These are phyloP conservation scores for Luscinia megarhynchos DNA, from an alignment of 2,797 vertebrate genomes.

Conservation along the genomic window DNA sequence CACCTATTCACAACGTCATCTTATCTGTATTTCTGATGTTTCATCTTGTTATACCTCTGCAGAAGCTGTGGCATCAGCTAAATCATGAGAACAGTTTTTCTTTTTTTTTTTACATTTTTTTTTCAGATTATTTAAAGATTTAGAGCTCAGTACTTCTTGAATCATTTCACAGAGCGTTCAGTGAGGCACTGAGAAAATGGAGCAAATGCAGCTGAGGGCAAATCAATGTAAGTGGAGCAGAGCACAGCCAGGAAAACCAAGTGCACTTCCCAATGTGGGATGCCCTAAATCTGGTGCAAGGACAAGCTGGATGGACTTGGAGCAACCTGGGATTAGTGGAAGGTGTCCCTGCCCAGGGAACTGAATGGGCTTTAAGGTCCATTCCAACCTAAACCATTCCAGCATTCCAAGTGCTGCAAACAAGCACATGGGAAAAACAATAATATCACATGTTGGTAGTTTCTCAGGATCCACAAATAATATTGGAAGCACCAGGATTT, in stretches of 20 bases:
- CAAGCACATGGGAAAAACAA: neutral
- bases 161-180: neutral
- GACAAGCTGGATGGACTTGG: neutral
- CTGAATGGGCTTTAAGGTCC: neutral
- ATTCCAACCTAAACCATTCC: neutral
- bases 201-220: neutral
- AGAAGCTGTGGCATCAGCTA: neutral
- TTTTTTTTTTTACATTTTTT: neutral
- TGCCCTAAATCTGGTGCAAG: neutral
- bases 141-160: neutral
- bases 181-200: neutral
- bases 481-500: neutral
- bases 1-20: neutral
- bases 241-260: neutral
- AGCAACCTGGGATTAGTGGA: neutral
- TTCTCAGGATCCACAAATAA: neutral
- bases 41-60: neutral
- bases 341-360: neutral
- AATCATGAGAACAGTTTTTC: neutral
- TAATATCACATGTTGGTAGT: neutral
- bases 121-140: neutral
- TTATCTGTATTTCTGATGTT: neutral
- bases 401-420: neutral
- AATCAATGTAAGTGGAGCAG: neutral
- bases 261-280: neutral